Evolutionary conservation across 2,113 vertebrate species (phyloP), one percentile per base, ranked within the genome.

Genomic region (Ctenomys sociabilis): DNA sequence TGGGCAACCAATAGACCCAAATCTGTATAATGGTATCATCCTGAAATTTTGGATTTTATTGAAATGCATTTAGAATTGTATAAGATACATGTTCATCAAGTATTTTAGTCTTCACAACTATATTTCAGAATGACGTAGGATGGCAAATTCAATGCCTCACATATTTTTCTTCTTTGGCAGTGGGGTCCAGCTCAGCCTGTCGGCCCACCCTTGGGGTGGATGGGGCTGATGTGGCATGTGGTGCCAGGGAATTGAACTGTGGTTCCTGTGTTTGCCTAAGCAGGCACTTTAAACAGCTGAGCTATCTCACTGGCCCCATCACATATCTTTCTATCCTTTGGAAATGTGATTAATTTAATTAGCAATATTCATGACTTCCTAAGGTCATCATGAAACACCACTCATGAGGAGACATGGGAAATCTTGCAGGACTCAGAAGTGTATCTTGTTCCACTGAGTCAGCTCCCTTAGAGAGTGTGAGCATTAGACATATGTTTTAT

Each of bases 51-150:
- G 64, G 43, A 59, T 90, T 90, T 75, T 54, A 43, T 16, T 75
- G 57, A 91, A 94, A 91, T 40, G 6, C 61, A 90, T 64, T 87
- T 96, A 87, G 93, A 90, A 82, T 93, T 54, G 90, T 13, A 80
- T 37, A 91, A 72, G 70, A 61, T 54, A 54, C 7, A 61, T 9
- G 52, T 70, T 85, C 7, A 1, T 21, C 59, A 89, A 84, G 45
- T 3, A 17, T 85, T 75, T 89, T 75, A 77, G 90, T 54, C 70
- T 59, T 72, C 68, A 75, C 43, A 40, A 21, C 82, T 78, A 37
- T 54, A 66, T 87, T 97, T 90, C 70, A 78, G 85, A 92, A 96
- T 78, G 82, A 85, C 24, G 2, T 0, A 61, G 80, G 49, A 80
- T 66, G 30, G n/a, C 52, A 88, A 68, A 49, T 40, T n/a, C 21